A percentile compares a stretch with the other conserved stretches of the same genome.
These are phyloP conservation scores for Pagetopsis macropterus DNA, from an alignment of 2,797 vertebrate genomes.

Conservation along the genomic window DNA sequence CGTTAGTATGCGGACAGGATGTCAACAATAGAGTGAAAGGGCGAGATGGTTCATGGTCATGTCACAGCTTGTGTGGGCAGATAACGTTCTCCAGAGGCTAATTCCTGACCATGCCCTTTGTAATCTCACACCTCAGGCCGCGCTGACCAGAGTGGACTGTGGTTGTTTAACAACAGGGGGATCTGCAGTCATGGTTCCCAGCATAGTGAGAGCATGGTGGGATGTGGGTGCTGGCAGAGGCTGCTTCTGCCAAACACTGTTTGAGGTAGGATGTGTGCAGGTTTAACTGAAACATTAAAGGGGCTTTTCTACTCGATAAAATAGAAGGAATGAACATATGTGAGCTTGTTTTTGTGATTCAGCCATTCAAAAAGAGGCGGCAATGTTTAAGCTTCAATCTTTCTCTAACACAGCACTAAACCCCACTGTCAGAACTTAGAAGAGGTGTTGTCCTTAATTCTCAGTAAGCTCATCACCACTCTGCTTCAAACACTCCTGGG, in stretches of 20 bases:
- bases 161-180: constrained; percentile 57
- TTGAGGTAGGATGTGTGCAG: constrained; percentile 29
- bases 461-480: constrained; percentile 1
- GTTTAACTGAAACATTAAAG: constrained; percentile 29
- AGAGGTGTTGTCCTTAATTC: constrained; percentile 6
- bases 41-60: constrained; percentile 18
- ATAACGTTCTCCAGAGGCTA: constrained; percentile 46
- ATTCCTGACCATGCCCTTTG: constrained; percentile 31
- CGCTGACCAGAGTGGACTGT: constrained; percentile 37
- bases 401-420: constrained; percentile 15
- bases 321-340: not conserved
- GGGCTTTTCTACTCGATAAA: constrained; percentile 5
- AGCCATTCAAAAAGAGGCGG: not conserved
- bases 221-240: constrained; percentile 55
- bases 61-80: constrained; percentile 49
- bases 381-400: not conserved
- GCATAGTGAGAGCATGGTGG: constrained; percentile 41
- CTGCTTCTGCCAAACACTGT: constrained; percentile 34
- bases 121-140: constrained; percentile 47
- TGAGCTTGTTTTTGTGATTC: constrained; percentile 10
- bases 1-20: constrained; percentile 32
- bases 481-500: constrained; percentile 12
- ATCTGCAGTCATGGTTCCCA: constrained; percentile 43
- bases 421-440: constrained; percentile 5
- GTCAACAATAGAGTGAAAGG: constrained; percentile 47